Conservation (phyloP, 2,888 invertebrate species). For the Cephalotes varians region DNA sequence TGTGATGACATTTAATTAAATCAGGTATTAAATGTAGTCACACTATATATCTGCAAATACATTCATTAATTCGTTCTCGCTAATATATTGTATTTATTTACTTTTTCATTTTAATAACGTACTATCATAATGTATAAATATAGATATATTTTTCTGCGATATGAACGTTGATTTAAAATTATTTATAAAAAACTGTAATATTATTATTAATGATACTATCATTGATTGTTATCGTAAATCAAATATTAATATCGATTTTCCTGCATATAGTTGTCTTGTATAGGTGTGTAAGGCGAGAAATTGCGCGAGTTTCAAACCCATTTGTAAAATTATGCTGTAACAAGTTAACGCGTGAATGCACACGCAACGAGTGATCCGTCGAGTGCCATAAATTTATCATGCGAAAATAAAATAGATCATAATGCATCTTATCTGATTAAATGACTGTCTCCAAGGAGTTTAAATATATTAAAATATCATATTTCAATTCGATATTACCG, state of each 20-base stretch:
- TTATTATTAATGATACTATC: background rate
- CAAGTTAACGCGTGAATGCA: constrained; percentile 23
- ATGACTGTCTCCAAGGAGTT: background rate
- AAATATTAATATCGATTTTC: constrained; percentile 18
- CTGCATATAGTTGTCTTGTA: background rate
- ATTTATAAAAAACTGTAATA: background rate
- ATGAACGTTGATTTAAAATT: background rate
- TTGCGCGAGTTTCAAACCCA: background rate
- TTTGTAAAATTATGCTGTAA: constrained; percentile 38
- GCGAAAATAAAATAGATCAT: background rate
- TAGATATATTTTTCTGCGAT: background rate
- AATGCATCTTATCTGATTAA: background rate
- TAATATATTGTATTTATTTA: background rate
- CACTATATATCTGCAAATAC: background rate
- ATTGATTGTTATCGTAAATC: background rate
- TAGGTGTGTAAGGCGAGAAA: background rate
- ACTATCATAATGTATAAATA: background rate
- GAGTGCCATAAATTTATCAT: background rate
- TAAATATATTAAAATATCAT: background rate
- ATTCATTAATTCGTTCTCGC: background rate
- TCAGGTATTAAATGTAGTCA: background rate
- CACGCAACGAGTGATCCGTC: background rate
- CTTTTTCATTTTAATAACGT: background rate
- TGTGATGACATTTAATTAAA: background rate
- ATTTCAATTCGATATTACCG: constrained; percentile 1